Evolutionary conservation across 2,797 vertebrate genomes (phyloP).

Genomic region (Carcharodon carcharias): DNA sequence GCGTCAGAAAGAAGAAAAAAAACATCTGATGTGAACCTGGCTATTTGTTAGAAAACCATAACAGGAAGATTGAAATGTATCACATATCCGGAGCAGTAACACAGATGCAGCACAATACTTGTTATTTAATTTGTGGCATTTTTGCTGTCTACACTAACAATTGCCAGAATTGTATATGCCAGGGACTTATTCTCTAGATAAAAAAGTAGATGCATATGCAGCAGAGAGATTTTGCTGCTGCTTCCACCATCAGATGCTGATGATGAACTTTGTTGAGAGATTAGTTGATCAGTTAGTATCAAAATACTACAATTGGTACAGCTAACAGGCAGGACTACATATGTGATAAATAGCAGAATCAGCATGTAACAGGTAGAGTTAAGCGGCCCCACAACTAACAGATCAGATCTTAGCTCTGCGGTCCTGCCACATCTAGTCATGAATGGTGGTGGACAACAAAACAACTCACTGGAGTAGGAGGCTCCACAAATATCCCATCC

Average conservation of each 20-base stretch:
- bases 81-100: no score
- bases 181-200: neutral
- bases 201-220: neutral
- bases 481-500: no score
- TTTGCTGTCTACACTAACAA: neutral
- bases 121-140: neutral
- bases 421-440: no score
- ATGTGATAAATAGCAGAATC: no score
- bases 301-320: neutral
- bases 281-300: neutral
- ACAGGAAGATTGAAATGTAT: neutral
- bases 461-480: no score
- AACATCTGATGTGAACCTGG: neutral
- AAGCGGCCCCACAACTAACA: neutral
- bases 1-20: neutral
- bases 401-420: no score
- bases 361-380: no score
- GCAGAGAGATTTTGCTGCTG: neutral
- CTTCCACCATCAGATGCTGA: neutral
- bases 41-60: neutral
- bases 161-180: neutral
- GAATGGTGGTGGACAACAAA: no score
- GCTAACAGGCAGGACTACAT: neutral
- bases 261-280: neutral
- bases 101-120: neutral